A percentile compares a stretch with the other conserved stretches of the same genome.
Conservation (phyloP, 2,888 invertebrate species). For the Polylopha cassiicola region DNA sequence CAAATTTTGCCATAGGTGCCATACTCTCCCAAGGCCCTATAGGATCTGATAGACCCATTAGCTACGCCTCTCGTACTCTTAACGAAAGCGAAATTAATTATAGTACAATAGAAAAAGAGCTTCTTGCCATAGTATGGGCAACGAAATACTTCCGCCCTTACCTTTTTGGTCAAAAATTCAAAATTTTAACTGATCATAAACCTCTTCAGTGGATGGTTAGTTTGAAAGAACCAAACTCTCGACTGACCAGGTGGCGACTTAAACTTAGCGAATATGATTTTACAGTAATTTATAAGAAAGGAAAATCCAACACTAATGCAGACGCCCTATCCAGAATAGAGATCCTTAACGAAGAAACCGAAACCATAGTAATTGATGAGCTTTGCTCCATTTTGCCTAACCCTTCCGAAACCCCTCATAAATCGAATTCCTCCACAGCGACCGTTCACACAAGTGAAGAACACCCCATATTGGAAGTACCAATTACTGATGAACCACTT, state of each 20-base stretch:
- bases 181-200: constrained; percentile 5
- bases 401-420: too few relatives aligned
- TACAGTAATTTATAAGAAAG: too few relatives aligned
- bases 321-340: too few relatives aligned
- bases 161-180: constrained; percentile 22
- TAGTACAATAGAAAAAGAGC: constrained; percentile 11
- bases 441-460: too few relatives aligned
- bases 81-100: constrained; percentile 9
- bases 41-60: constrained; percentile 5
- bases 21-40: constrained; percentile 10
- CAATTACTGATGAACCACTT: too few relatives aligned
- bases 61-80: constrained; percentile 1
- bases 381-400: too few relatives aligned
- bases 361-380: too few relatives aligned
- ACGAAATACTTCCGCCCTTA: constrained; percentile 10
- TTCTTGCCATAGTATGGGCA: constrained; percentile 9
- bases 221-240: constrained; percentile 12
- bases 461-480: too few relatives aligned
- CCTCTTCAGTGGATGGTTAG: constrained; percentile 8
- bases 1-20: constrained; percentile 4
- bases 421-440: too few relatives aligned
- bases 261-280: constrained; percentile 3
- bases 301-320: too few relatives aligned
- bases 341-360: too few relatives aligned
- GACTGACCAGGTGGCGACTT: constrained; percentile 10